Evolutionary conservation across 2,113 vertebrate genomes (phyloP).

Genomic region (Ceyx margarethae): DNA sequence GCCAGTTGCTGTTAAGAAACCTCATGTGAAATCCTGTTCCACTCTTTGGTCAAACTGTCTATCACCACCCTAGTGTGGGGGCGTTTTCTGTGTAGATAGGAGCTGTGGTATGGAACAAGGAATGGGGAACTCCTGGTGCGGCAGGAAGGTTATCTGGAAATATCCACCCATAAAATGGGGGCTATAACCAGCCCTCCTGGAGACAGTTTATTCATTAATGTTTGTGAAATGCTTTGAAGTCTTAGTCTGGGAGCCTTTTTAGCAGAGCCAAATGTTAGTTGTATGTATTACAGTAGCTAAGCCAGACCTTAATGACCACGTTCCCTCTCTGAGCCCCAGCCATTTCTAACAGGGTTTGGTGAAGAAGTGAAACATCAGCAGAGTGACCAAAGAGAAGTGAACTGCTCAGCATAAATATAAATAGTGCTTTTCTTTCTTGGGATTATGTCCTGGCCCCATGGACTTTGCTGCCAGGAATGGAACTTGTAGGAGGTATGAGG

Average conservation of each 20-base stretch:
- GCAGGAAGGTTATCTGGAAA: constrained; percentile 31
- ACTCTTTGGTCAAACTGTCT: background rate
- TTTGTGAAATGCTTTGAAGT: constrained; percentile 43
- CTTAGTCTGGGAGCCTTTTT: background rate
- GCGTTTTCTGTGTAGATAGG: background rate
- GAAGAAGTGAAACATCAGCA: constrained; percentile 57
- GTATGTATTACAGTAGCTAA: constrained; percentile 1
- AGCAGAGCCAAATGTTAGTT: constrained; percentile 4
- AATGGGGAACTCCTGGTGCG: background rate
- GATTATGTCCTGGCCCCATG: background rate
- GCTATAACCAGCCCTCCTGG: constrained; percentile 14
- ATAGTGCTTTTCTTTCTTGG: constrained; percentile 10
- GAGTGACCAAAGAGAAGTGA: constrained; percentile 45
- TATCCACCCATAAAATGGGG: constrained; percentile 12
- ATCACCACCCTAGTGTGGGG: background rate
- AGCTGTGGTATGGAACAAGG: background rate
- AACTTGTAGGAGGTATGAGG: background rate
- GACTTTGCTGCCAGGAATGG: background rate
- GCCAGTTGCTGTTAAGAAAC: background rate
- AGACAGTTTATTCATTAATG: constrained; percentile 36
- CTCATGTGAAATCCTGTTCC: background rate
- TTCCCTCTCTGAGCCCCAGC: background rate
- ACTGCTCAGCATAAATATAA: constrained; percentile 55
- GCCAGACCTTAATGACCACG: constrained; percentile 12
- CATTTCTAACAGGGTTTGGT: constrained; percentile 30